Evolutionary conservation across 2,888 invertebrate genomes (phyloP).

Genomic region (Philereme transversata): DNA sequence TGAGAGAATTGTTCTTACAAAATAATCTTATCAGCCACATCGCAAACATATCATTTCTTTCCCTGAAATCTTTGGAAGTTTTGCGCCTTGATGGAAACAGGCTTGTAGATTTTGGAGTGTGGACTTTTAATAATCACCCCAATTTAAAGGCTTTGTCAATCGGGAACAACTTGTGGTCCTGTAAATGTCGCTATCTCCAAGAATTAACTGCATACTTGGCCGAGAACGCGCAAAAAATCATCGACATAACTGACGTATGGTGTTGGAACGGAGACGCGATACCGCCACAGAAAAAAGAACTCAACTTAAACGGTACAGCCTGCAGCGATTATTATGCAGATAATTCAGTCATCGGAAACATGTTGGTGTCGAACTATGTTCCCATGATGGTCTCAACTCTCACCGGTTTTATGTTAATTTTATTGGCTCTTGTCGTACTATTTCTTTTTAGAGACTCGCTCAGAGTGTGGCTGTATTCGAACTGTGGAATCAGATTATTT

Average conservation of each 20-base stretch:
- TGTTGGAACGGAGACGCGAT: conserved; percentile 91
- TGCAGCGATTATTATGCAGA: conserved; percentile 94
- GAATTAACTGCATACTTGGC: conserved; percentile 92
- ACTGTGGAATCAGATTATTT: conserved; percentile 93
- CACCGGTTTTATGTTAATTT: conserved; percentile 89
- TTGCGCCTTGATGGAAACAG: conserved; percentile 93
- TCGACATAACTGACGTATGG: conserved; percentile 91
- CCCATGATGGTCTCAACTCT: conserved; percentile 92
- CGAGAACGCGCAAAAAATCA: conserved; percentile 91
- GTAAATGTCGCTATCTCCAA: conserved; percentile 94
- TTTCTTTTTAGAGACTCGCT: conserved; percentile 94
- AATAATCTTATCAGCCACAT: conserved; percentile 92
- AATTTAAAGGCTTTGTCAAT: conserved; percentile 90
- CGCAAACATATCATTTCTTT: conserved; percentile 90
- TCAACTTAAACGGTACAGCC: conserved; percentile 93
- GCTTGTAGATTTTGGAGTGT: conserved; percentile 90
- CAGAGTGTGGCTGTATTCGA: conserved; percentile 93
- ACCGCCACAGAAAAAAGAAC: conserved; percentile 89
- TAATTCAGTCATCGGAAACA: conserved; percentile 91
- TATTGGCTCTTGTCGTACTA: conserved; percentile 89
- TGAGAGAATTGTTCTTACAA: conserved; percentile 93
- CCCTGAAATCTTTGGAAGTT: conserved; percentile 90
- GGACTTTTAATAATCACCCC: conserved; percentile 88
- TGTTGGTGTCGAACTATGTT: conserved; percentile 92
- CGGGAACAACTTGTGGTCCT: conserved; percentile 94